A percentile compares a stretch with the other conserved stretches of the same genome.
Conservation (phyloP, 2,888 invertebrate species). For the Phyto melanocephala region DNA sequence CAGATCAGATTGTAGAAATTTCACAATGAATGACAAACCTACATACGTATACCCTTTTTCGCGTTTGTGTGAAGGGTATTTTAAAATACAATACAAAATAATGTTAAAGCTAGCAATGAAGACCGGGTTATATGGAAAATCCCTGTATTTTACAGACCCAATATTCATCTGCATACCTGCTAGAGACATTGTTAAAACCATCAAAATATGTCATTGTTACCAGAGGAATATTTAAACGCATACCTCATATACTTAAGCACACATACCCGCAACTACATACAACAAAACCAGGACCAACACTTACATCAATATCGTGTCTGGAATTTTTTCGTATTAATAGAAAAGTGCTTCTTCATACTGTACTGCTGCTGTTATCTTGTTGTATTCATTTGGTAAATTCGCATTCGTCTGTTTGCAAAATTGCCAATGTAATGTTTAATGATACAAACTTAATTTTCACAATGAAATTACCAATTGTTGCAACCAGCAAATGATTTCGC, state of each 20-base stretch:
- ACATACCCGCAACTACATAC: neutral
- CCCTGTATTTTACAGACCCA: slow-evolving; percentile 39
- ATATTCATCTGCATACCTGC: slow-evolving; percentile 42
- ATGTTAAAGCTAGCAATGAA: too few species aligned
- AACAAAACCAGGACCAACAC: slow-evolving; percentile 15
- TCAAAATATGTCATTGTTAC: slow-evolving; percentile 46
- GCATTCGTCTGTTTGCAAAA: slow-evolving; percentile 36
- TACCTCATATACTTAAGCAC: neutral
- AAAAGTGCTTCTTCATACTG: neutral
- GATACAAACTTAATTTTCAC: slow-evolving; percentile 62
- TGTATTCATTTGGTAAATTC: neutral
- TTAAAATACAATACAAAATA: too few species aligned
- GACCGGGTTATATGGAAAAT: too few species aligned
- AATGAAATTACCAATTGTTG: slow-evolving; percentile 62
- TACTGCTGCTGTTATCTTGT: neutral
- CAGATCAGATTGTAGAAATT: too few species aligned
- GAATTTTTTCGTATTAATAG: neutral
- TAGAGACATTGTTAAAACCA: slow-evolving; percentile 36
- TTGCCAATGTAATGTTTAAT: slow-evolving; percentile 62
- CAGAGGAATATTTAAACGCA: slow-evolving; percentile 34
- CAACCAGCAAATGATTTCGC: slow-evolving; percentile 44
- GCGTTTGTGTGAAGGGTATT: too few species aligned
- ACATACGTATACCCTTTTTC: too few species aligned
- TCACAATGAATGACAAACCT: too few species aligned
- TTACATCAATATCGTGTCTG: slow-evolving; percentile 5